Percentiles rank a stretch among this genome's conserved stretches.
Evolutionary conservation across 2,888 invertebrate species (phyloP).

Genomic region (Pterostichus madidus): DNA sequence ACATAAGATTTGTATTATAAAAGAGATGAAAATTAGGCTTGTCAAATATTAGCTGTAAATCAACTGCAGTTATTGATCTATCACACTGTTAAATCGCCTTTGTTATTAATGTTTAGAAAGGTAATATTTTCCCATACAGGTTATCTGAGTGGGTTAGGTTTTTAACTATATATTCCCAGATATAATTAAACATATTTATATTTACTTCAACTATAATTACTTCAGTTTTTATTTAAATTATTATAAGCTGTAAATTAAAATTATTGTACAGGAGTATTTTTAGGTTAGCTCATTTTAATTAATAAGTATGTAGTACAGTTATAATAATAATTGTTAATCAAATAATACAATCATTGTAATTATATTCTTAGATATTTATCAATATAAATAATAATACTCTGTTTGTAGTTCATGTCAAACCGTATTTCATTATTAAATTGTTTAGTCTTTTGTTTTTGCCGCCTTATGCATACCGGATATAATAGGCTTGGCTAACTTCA

Average conservation of each 20-base stretch:
- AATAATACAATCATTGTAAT: conserved; percentile 25
- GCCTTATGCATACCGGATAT: conserved; percentile 22
- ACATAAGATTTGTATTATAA: no score
- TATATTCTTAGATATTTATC: conserved; percentile 19
- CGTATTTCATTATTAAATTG: conserved; percentile 23
- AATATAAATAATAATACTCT: conserved; percentile 15
- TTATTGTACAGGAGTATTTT: neutral
- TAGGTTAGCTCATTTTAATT: neutral
- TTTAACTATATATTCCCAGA: neutral
- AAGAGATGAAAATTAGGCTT: no score
- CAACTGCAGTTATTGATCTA: neutral
- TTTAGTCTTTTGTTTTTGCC: conserved; percentile 27
- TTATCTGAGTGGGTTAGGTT: conserved; percentile 1
- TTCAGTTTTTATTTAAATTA: no score
- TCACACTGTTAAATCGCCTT: neutral
- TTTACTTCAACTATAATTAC: no score
- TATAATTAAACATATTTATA: no score
- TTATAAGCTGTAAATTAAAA: no score
- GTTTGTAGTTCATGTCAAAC: conserved; percentile 10
- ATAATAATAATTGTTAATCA: conserved; percentile 9
- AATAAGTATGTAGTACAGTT: neutral
- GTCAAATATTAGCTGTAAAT: neutral
- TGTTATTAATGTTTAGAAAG: conserved; percentile 35
- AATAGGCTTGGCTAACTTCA: neutral
- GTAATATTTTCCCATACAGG: conserved; percentile 4